A percentile compares a stretch with the other conserved stretches of the same genome.
Conservation (phyloP, 1,140 invertebrate genomes). For the Sweltsa coloradensis region DNA sequence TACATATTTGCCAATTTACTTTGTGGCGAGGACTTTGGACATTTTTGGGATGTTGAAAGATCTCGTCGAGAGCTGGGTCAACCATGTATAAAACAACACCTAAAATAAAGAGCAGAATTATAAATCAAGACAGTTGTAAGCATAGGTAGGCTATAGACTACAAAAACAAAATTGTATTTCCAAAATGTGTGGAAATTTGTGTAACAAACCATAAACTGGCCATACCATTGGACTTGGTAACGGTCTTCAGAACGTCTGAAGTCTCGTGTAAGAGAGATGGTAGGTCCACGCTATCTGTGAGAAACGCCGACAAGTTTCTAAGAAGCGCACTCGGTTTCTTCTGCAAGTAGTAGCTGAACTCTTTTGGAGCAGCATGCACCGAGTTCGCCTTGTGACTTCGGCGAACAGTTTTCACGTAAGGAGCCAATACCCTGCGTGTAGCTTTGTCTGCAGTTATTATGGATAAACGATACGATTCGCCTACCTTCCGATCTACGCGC, state of each 20-base stretch:
- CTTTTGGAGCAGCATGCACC: slow-evolving; percentile 16
- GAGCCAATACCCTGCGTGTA: slow-evolving; percentile 36
- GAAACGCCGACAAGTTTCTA: slow-evolving; percentile 31
- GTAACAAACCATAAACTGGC: background rate
- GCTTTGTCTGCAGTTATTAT: slow-evolving; percentile 22
- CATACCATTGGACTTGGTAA: slow-evolving; percentile 35
- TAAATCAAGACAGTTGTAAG: background rate
- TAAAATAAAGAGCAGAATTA: slow-evolving; percentile 19
- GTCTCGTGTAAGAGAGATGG: slow-evolving; percentile 36
- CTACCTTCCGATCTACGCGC: no score
- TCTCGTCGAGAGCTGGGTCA: slow-evolving; percentile 33
- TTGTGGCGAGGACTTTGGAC: slow-evolving; percentile 30
- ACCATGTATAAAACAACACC: slow-evolving; percentile 37
- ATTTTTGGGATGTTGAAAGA: slow-evolving; percentile 31
- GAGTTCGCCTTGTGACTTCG: slow-evolving; percentile 26
- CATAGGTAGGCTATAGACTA: background rate
- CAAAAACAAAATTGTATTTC: no score
- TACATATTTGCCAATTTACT: slow-evolving; percentile 34
- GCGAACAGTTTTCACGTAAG: slow-evolving; percentile 35
- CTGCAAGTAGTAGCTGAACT: slow-evolving; percentile 24
- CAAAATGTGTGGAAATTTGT: no score
- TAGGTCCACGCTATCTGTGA: slow-evolving; percentile 37
- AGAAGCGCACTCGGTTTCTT: slow-evolving; percentile 26
- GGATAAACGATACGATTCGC: background rate
- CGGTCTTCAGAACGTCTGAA: slow-evolving; percentile 35